phyloP scores from a whole-genome alignment of 2,113 vertebrate species.

The Anguilla rostrata region DNA sequence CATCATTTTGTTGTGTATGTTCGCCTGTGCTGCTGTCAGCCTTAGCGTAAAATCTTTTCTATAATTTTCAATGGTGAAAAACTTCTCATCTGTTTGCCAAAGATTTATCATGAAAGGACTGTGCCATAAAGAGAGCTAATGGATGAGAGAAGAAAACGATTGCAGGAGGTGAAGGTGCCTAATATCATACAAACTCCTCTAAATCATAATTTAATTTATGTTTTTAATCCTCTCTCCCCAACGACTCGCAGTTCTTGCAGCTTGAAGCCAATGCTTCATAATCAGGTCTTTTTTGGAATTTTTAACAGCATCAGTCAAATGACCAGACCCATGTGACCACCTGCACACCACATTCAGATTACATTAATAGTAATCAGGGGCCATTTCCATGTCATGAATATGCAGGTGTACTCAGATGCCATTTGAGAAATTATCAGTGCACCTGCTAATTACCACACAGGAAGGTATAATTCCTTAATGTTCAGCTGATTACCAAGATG shows the following conservation, averaged over 20 bases:
- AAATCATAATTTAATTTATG: constrained; percentile 38
- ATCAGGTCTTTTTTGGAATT: constrained; percentile 44
- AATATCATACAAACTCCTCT: constrained; percentile 13
- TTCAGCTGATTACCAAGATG: constrained; percentile 40
- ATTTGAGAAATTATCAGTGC: constrained; percentile 59
- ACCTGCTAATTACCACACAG: constrained; percentile 50
- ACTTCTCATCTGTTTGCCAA: not conserved
- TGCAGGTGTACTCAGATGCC: constrained; percentile 56
- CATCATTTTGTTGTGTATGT: not conserved
- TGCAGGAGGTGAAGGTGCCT: constrained; percentile 7
- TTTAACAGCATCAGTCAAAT: constrained; percentile 44
- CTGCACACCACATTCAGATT: constrained; percentile 40
- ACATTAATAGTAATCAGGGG: constrained; percentile 59
- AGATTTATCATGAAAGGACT: not conserved
- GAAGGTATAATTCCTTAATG: constrained; percentile 58
- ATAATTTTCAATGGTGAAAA: not conserved
- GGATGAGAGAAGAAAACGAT: not conserved
- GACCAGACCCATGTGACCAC: constrained; percentile 42
- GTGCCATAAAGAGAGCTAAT: not conserved
- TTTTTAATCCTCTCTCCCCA: constrained; percentile 34
- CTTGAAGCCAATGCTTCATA: constrained; percentile 36
- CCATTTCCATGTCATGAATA: constrained; percentile 58
- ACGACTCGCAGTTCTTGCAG: constrained; percentile 31
- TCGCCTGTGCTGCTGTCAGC: not conserved
- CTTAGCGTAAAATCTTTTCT: not conserved